A percentile compares a stretch with the other conserved stretches of the same genome.
Conservation (phyloP, 1,140 invertebrate genomes). For the Leptopilina boulardi region DNA sequence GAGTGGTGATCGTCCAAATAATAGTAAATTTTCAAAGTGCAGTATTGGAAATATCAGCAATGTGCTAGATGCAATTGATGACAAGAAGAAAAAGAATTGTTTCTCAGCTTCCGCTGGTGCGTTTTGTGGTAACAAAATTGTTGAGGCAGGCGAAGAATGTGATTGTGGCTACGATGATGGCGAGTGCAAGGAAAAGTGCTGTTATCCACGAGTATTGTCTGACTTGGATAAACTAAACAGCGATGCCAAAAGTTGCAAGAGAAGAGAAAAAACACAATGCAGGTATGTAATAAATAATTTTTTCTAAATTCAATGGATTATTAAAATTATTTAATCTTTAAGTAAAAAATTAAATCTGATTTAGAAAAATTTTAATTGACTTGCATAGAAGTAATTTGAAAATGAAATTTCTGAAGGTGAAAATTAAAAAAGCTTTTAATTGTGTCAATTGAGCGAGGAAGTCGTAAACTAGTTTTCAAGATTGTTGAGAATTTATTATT, state of each 20-base stretch:
- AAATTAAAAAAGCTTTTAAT: not conserved
- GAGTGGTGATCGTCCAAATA: conserved; percentile 94
- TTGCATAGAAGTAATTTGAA: not conserved
- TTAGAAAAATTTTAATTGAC: no score
- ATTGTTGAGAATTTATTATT: conserved; percentile 31
- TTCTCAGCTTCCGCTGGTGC: conserved; percentile 93
- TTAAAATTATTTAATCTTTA: not conserved
- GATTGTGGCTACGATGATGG: conserved; percentile 97
- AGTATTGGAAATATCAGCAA: conserved; percentile 96
- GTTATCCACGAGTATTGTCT: conserved; percentile 90
- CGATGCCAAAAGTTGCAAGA: conserved; percentile 86
- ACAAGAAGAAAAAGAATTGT: conserved; percentile 96
- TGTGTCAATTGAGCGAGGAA: not conserved
- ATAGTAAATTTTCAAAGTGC: conserved; percentile 95
- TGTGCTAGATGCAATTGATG: conserved; percentile 93
- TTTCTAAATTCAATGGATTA: not conserved
- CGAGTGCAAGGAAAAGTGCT: conserved; percentile 96
- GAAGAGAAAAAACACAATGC: conserved; percentile 88
- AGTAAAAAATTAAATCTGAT: no score
- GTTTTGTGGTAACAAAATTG: conserved; percentile 99
- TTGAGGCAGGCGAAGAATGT: conserved; percentile 98
- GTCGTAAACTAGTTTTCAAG: conserved; percentile 39
- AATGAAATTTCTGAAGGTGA: not conserved
- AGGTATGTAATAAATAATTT: conserved; percentile 75
- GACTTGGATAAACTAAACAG: conserved; percentile 83